Evolutionary conservation across 2,113 vertebrate genomes (phyloP), one percentile per base, ranked within the genome.

Genomic region (Pachycephala philippinensis): DNA sequence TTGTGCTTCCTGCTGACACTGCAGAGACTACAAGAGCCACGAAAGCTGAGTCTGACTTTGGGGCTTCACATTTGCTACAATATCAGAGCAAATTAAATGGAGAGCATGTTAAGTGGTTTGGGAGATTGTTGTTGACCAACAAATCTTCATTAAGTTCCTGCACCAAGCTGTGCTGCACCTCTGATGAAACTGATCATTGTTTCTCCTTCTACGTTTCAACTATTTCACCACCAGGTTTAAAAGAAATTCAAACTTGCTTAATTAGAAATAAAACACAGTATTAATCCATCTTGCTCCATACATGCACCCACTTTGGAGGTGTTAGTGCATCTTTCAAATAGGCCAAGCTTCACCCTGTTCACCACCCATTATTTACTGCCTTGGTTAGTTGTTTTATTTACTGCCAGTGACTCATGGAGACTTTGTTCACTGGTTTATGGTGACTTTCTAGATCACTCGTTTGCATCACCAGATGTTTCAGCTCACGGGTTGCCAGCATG

Each of bases 81-180:
- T 3, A 90, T 57, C 57, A 71, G 69, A 89, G 53, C 40, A 92
- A 94, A 89, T 93, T 65, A 92, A 88, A 75, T 26, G 59, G 80
- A 89, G 80, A 93, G 65, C 52, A 50, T 8, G 20, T 92, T 82
- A 82, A 79, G 53, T 1, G 23, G 59, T 16, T 81, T 86, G 84
- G 76, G 61, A 94, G 76, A 89, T 49, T 33, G 57, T 17, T 92
- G 90, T 93, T 96, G 92, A 92, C 86, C 84, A 89, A 96, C 72
- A 91, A 87, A 93, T 95, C 90, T 95, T 93, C 90, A 92, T 92
- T 93, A 93, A 92, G 40, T 39, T 81, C 40, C 72, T 1, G 1
- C 86, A 94, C 15, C 85, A 95, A 93, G 86, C 83, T 92, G 83
- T 82, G 92, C 86, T 69, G 49, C 19, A 86, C 50, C 65, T 92